Conservation (phyloP, 2,113 vertebrate genomes). For the Laterallus jamaicensis region DNA sequence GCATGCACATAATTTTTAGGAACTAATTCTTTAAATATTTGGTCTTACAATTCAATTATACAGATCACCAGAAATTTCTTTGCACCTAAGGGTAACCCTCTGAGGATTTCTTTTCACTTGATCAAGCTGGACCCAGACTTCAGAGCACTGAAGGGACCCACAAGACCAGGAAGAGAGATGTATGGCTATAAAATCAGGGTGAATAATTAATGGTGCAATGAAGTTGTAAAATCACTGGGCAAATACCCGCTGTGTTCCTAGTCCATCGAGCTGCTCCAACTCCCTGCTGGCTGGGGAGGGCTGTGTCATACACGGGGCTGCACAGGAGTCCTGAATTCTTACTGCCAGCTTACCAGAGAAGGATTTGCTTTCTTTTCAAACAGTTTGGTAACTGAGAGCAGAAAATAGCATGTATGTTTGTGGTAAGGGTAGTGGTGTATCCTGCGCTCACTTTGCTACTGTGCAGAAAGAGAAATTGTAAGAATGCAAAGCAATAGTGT, state of each 20-base stretch:
- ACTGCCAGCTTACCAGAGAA: neutral
- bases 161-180: neutral
- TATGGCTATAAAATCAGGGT: neutral
- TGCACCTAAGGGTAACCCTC: neutral
- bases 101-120: neutral
- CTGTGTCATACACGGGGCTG: neutral
- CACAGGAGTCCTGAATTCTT: neutral
- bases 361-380: neutral
- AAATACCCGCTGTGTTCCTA: neutral
- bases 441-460: constrained; percentile 8
- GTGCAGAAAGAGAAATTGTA: neutral
- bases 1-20: neutral
- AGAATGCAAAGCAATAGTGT: constrained; percentile 25
- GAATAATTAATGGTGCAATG: neutral
- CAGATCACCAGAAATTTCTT: neutral
- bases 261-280: neutral
- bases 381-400: neutral
- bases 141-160: neutral
- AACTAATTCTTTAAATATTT: neutral
- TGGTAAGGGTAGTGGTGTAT: neutral
- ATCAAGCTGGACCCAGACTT: neutral
- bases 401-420: constrained; percentile 21
- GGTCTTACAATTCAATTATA: neutral
- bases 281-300: neutral
- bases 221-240: neutral